Base-by-base conservation (phyloP, 2,797 vertebrate genomes). In the Micromesistius poutassou region DNA sequence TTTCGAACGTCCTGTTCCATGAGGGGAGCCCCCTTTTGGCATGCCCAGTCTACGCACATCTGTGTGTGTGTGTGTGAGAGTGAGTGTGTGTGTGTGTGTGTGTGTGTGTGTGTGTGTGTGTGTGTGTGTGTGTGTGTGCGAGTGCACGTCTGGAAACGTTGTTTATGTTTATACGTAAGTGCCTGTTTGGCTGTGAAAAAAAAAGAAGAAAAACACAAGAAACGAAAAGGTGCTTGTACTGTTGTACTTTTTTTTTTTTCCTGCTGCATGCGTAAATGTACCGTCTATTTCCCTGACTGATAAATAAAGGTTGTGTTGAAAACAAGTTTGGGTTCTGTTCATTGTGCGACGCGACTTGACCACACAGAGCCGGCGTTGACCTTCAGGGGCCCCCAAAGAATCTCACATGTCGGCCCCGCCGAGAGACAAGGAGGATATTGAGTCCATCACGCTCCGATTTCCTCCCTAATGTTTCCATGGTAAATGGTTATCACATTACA, bases 1-100 rank as follows among this genome's bases (percentile, higher is more conserved):
- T 91, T 90, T 87, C 90, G 86, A 86, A 93, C 90, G 89, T 93
- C 92, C 89, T 92, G 91, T 93, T 91, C 92, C 90, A 90, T 90
- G 88, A 92, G 90, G 89, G 91, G 91, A 30, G 88, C 84, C 89
- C 90, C 88, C 81, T 85, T 90, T 92, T 89, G 89, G 88, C 87
- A 81, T 83, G 79, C 74, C 85, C 75, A 78, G 70, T 77, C n/a
- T 85, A 38, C 82, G 73, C 80, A n/a, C 81, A 82, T 81, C 75
- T 82, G 84, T 80, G 79, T 82, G 83, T 80, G 62, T 77, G 70
- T n/a, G n/a, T n/a, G n/a, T n/a, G n/a, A n/a, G n/a, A n/a, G n/a
- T n/a, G n/a, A n/a, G 76, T 80, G 76, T 82, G 50, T n/a, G 50
- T 55, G 50, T 55, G 19, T 5, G 46, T 5, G 74, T 84, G 81